A percentile compares a stretch with the other conserved stretches of the same genome.
These are phyloP conservation scores for Hyalella azteca DNA, from an alignment of 2,888 invertebrate genomes.

Conservation along the genomic window DNA sequence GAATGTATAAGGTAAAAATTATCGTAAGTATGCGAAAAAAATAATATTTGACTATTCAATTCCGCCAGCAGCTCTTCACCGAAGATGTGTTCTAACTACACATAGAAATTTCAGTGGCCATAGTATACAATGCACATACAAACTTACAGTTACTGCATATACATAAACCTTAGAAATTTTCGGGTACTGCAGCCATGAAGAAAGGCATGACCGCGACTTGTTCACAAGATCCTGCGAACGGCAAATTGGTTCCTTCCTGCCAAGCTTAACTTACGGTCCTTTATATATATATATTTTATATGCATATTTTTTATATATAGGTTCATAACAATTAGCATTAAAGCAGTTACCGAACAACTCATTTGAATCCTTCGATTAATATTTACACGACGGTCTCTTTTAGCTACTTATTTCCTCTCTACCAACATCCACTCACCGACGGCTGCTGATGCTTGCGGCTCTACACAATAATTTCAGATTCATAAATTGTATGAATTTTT, in stretches of 20 bases:
- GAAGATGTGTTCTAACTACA: slow-evolving; percentile 21
- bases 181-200: slow-evolving; percentile 6
- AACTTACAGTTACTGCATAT: slow-evolving; percentile 25
- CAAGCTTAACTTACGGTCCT: slow-evolving; percentile 19
- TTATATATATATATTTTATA: slow-evolving; percentile 31
- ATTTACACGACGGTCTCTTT: neutral
- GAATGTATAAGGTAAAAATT: too few species aligned
- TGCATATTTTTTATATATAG: slow-evolving; percentile 27
- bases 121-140: slow-evolving; percentile 36
- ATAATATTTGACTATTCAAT: too few species aligned
- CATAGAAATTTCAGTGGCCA: slow-evolving; percentile 30
- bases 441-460: neutral
- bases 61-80: neutral
- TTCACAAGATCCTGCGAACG: neutral
- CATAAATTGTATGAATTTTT: too few species aligned
- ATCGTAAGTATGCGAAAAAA: too few species aligned
- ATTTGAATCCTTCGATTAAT: neutral
- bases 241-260: slow-evolving; percentile 3
- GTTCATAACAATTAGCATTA: slow-evolving; percentile 33
- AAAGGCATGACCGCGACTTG: neutral
- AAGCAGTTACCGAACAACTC: slow-evolving; percentile 30
- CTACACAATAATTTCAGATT: neutral
- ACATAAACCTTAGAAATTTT: slow-evolving; percentile 29
- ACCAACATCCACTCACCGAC: neutral
- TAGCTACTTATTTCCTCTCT: neutral